Evolutionary conservation across 2,888 invertebrate species (phyloP).

Genomic region (Acleris cristana): DNA sequence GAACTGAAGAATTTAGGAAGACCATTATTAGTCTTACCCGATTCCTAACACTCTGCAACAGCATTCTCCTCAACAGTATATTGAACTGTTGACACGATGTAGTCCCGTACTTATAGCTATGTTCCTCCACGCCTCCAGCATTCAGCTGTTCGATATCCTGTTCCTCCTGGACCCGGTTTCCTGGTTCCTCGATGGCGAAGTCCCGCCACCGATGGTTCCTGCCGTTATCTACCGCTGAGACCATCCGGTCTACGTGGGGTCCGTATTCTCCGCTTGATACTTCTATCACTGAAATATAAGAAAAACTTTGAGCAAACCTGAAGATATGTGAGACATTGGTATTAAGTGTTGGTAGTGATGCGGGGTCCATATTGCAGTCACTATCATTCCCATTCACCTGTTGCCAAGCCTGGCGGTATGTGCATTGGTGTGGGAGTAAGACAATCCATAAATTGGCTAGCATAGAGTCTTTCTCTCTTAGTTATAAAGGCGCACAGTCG

Average conservation of each 20-base stretch:
- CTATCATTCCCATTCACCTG: no score
- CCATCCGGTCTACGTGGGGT: slow-evolving; percentile 87
- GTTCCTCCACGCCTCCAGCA: slow-evolving; percentile 71
- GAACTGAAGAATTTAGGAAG: no score
- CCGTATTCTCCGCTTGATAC: slow-evolving; percentile 93
- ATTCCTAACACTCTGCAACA: slow-evolving; percentile 90
- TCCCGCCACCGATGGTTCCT: slow-evolving; percentile 81
- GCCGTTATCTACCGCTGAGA: slow-evolving; percentile 87
- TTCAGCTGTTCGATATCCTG: slow-evolving; percentile 74
- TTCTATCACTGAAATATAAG: slow-evolving; percentile 86
- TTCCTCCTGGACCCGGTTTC: slow-evolving; percentile 45
- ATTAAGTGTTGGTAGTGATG: no score
- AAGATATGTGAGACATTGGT: no score
- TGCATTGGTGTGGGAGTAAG: no score
- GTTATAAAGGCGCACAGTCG: no score
- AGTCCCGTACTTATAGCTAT: slow-evolving; percentile 81
- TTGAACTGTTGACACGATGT: slow-evolving; percentile 87
- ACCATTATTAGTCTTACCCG: slow-evolving; percentile 67
- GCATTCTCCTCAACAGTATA: slow-evolving; percentile 87
- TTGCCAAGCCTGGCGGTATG: no score
- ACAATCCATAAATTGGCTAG: no score
- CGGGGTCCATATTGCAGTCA: no score
- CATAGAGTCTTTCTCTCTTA: no score
- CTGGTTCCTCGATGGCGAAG: slow-evolving; percentile 51
- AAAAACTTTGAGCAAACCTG: neutral